phyloP scores from a whole-genome alignment of 1,140 invertebrate genomes.

The Nasonia vitripennis region DNA sequence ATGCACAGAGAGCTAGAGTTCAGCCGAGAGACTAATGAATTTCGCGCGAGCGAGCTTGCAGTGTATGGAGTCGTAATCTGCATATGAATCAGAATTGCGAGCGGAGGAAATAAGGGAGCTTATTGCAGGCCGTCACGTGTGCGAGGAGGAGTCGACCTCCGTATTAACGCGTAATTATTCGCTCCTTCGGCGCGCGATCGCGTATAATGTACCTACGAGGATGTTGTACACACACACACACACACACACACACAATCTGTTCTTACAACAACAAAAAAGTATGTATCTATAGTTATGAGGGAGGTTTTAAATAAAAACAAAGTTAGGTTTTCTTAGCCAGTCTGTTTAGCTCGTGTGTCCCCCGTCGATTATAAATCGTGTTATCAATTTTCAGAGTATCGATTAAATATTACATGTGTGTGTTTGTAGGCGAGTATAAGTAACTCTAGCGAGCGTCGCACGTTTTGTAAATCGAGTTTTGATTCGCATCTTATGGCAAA shows the following conservation, averaged over 20 bases:
- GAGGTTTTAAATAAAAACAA: background rate
- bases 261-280: background rate
- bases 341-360: background rate
- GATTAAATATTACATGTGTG: constrained; percentile 1
- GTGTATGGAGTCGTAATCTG: background rate
- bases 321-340: background rate
- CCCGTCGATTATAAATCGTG: background rate
- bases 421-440: background rate
- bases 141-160: too few species aligned
- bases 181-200: background rate
- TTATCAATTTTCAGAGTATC: background rate
- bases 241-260: background rate
- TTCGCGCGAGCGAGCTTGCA: background rate
- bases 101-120: background rate
- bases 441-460: background rate
- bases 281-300: background rate
- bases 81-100: background rate
- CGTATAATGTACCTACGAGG: too few species aligned
- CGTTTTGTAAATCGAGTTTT: background rate
- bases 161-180: background rate
- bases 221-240: too few species aligned
- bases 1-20: background rate
- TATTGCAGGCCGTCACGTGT: background rate
- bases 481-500: background rate
- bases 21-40: background rate